Percentiles rank a stretch among this genome's conserved stretches.
phyloP scores from a whole-genome alignment of 92 coral and sea anemone species.

The Epizoanthus illoricatus region DNA sequence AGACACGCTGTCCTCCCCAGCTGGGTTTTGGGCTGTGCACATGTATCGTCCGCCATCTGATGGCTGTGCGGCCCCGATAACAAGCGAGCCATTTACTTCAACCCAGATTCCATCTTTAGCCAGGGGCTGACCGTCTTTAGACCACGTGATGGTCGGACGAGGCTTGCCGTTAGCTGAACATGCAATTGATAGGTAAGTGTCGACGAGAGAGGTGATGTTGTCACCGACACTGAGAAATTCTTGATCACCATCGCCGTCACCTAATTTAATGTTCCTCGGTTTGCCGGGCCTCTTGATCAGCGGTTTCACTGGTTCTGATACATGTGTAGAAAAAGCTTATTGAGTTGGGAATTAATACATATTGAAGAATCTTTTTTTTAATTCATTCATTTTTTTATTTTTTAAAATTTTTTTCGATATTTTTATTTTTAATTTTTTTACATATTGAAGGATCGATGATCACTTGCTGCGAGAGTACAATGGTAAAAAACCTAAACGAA shows the following conservation, averaged over 20 bases:
- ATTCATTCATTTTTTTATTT: too few relatives aligned
- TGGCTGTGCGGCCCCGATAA: background rate
- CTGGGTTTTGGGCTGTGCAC: slow-evolving; percentile 60
- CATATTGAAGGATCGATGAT: too few relatives aligned
- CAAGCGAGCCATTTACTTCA: slow-evolving; percentile 11
- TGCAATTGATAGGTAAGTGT: slow-evolving; percentile 53
- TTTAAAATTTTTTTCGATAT: too few relatives aligned
- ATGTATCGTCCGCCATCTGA: slow-evolving; percentile 24
- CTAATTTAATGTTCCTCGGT: slow-evolving; percentile 24
- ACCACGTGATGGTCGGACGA: slow-evolving; percentile 59
- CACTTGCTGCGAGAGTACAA: too few relatives aligned
- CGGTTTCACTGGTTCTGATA: slow-evolving; percentile 46
- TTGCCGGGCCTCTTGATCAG: background rate
- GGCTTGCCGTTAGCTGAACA: slow-evolving; percentile 61
- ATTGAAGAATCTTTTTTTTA: too few relatives aligned
- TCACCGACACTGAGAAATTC: slow-evolving; percentile 54
- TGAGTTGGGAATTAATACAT: background rate
- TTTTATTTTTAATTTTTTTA: too few relatives aligned
- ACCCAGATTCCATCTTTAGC: slow-evolving; percentile 3
- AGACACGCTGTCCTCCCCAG: slow-evolving; percentile 65
- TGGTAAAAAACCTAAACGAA: too few relatives aligned
- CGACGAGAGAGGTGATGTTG: slow-evolving; percentile 53
- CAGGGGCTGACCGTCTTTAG: slow-evolving; percentile 48
- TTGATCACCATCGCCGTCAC: slow-evolving; percentile 27
- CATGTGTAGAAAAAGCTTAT: background rate